phyloP scores from a whole-genome alignment of 2,113 vertebrate genomes.

The Equus quagga region DNA sequence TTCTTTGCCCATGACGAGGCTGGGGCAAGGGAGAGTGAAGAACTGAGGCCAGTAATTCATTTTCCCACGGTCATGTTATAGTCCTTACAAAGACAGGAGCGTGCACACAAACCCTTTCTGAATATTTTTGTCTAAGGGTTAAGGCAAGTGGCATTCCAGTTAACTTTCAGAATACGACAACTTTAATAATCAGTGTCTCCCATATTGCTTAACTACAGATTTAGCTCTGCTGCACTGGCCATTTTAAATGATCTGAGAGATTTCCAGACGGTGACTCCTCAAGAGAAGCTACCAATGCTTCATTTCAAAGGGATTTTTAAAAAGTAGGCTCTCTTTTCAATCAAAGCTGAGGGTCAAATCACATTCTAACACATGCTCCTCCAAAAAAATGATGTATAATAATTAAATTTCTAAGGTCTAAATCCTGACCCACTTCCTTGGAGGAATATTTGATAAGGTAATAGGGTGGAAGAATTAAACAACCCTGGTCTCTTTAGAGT shows the following conservation, averaged over 20 bases:
- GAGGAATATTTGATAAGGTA: conserved; percentile 47
- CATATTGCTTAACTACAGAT: neutral
- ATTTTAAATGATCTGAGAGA: neutral
- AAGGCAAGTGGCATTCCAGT: neutral
- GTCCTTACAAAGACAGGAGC: neutral
- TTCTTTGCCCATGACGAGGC: fast-evolving
- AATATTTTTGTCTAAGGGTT: neutral
- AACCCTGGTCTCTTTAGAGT: conserved; percentile 25
- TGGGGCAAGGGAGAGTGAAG: neutral
- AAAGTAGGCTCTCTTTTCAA: conserved; percentile 45
- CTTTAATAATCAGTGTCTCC: neutral
- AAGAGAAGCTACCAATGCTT: conserved; percentile 2
- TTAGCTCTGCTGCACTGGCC: neutral
- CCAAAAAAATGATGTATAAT: conserved; percentile 36
- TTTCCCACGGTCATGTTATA: neutral
- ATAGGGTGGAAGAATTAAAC: conserved; percentile 72
- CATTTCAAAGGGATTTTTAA: conserved; percentile 17
- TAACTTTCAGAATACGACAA: neutral
- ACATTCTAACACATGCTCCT: neutral
- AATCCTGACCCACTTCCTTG: conserved; percentile 45
- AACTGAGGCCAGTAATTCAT: neutral
- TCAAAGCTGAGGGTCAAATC: conserved; percentile 46
- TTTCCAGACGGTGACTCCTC: neutral
- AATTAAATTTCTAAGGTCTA: conserved; percentile 57
- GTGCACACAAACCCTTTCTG: neutral